phyloP scores from a whole-genome alignment of 1,140 invertebrate genomes.

The Neoseiulus cucumeris region DNA sequence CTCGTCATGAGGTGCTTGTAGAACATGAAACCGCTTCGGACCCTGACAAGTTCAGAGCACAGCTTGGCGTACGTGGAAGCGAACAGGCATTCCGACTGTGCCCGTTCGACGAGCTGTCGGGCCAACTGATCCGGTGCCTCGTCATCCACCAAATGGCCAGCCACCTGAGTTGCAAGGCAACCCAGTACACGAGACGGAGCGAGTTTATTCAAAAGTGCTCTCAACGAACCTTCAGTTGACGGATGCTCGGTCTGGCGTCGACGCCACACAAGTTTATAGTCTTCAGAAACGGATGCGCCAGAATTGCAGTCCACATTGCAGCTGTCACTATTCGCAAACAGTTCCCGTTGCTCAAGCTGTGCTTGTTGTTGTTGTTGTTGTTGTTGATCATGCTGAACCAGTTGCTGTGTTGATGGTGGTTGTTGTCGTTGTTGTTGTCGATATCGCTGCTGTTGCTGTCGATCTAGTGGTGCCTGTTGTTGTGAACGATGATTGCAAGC shows the following conservation, averaged over 20 bases:
- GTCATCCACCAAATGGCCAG: background rate
- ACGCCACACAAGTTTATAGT: background rate
- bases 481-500: background rate
- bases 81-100: background rate
- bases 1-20: constrained; percentile 5
- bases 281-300: no score
- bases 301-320: background rate
- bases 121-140: background rate
- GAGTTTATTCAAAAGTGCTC: background rate
- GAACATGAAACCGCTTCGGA: background rate
- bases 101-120: background rate
- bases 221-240: background rate
- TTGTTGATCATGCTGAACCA: no score
- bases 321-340: background rate
- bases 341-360: background rate
- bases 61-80: background rate
- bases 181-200: background rate
- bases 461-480: background rate
- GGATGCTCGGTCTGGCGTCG: background rate
- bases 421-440: background rate
- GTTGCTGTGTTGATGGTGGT: background rate
- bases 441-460: background rate
- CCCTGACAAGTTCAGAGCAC: background rate
- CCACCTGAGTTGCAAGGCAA: background rate
- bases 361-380: background rate